Base-by-base conservation (phyloP, 2,888 invertebrate species). In the Drosophila acutilabella region DNA sequence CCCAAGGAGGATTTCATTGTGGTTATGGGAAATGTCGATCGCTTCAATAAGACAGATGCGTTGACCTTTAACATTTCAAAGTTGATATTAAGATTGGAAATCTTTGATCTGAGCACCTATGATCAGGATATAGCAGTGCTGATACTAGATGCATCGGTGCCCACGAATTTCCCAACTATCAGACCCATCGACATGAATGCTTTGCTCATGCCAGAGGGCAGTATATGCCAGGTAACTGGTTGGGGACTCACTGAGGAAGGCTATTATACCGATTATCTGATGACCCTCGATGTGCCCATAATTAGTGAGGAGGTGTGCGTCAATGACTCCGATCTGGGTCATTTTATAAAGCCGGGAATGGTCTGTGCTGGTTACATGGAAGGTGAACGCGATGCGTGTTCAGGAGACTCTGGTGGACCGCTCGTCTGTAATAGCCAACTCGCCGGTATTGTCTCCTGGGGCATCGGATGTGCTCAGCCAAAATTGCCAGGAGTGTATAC, bases 361-460 rank as follows among this genome's bases (percentile, higher is more conserved):
- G 88, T 97, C 47, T 97, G 97, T 88, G 97, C 97, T 0, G 97
- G 96, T 0, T 95, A 94, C 1, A 94, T 93, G 71, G 50, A 74
- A 57, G 97, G 96, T 0, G 95, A 96, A n/a, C 95, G 95, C 56
- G 97, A 97, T 90, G 95, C 90, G n/a, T 97, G 97, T 88, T 95
- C 95, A 93, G 97, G 96, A 10, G 97, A 97, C 91, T 97, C 96
- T 7, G 97, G 97, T 13, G 97, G 97, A 3, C 97, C 97, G 0
- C 92, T 97, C 30, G 94, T 96, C 91, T 89, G 89, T 50, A 60
- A 80, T 20, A 94, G 95, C 86, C 94, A 95, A 86, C 93, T 96
- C 88, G 93, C 96, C 4, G 97, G 97, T 1, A 93, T 97, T 52
- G 96, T 97, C 0, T 97, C 97, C 1, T 97, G 96, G 96, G 97